Base-by-base conservation (phyloP, 2,888 invertebrate species). In the Sisyra terminalis region DNA sequence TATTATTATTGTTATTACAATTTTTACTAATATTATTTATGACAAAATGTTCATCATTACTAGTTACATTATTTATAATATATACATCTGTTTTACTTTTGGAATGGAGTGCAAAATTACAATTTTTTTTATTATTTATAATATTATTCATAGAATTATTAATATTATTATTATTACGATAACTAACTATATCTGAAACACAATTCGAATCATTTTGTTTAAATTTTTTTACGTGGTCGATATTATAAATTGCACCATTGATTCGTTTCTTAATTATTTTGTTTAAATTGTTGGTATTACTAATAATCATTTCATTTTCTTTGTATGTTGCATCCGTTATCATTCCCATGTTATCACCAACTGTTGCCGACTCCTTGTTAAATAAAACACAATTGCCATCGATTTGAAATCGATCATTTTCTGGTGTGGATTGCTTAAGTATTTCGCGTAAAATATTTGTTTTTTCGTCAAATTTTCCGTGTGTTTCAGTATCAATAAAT, bases 381-480 rank as follows among this genome's bases (percentile, higher is more conserved):
- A 15, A 45, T 36, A 17, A 11, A 17, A 24, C 11, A 13, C 37
- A 32, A 6, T 32, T 8, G 15, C 17, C 40, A 32, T 24, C 43
- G 41, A 17, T 45, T 3, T 7, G 45, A 45, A 3, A 48, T 39
- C 10, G 46, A 18, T 46, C 40, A 50, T 42, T 2, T 46, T 48
- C 2, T 43, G 34, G 30, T 46, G 17, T 8, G 51, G 45, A 30
- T 54, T 57, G 5, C 48, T 41, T 9, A 49, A 24, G 6, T 50
- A 18, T 4, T 57, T 56, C 18, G 54, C 54, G 44, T 54, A 55
- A 38, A 49, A 49, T 18, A 55, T 53, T 42, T 43, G 46, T 42
- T 56, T 56, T 48, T 51, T 57, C 11, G 52, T 46, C 44, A 56
- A 51, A 38, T 51, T 52, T 43, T 55, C 55, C 47, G 50, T 53